Evolutionary conservation across 2,113 vertebrate species (phyloP).

Genomic region (Takifugu bimaculatus): DNA sequence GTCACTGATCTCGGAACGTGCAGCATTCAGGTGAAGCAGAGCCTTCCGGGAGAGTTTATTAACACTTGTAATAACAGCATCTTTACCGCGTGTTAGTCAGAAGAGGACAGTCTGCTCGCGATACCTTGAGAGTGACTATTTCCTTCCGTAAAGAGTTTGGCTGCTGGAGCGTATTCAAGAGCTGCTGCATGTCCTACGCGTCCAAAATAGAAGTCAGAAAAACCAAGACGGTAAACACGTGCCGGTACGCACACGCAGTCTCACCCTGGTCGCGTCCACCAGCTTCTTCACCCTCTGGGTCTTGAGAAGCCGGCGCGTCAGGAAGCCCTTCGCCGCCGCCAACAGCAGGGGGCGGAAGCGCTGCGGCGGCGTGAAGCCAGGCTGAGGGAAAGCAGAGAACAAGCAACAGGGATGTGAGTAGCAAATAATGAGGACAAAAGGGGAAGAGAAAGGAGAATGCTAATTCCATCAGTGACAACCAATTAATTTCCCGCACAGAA

Average conservation of each 20-base stretch:
- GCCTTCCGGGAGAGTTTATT: conserved; percentile 8
- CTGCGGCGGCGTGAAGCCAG: conserved; percentile 9
- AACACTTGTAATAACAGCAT: conserved; percentile 15
- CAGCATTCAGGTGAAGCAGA: conserved; percentile 65
- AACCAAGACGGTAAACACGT: background rate
- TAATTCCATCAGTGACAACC: conserved; percentile 72
- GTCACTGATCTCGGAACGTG: conserved; percentile 68
- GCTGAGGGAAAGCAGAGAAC: conserved; percentile 6
- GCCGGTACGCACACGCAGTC: background rate
- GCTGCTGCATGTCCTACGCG: conserved; percentile 66
- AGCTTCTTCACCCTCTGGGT: conserved; percentile 68
- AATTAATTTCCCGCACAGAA: conserved; percentile 67
- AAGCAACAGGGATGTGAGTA: conserved; percentile 19
- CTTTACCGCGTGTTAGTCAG: conserved; percentile 1
- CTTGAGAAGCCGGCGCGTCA: conserved; percentile 70
- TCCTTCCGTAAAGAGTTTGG: conserved; percentile 64
- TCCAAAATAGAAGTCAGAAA: conserved; percentile 1
- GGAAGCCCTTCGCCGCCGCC: conserved; percentile 67
- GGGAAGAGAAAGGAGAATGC: conserved; percentile 67
- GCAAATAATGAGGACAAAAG: conserved; percentile 60
- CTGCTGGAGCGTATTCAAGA: conserved; percentile 56
- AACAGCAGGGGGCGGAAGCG: conserved; percentile 65
- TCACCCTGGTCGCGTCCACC: conserved; percentile 69
- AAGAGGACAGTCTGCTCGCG: conserved; percentile 31
- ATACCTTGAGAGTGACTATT: conserved; percentile 71